A percentile compares a stretch with the other conserved stretches of the same genome.
Evolutionary conservation across 2,888 invertebrate genomes (phyloP).

Genomic region (Macrosiphum euphorbiae): DNA sequence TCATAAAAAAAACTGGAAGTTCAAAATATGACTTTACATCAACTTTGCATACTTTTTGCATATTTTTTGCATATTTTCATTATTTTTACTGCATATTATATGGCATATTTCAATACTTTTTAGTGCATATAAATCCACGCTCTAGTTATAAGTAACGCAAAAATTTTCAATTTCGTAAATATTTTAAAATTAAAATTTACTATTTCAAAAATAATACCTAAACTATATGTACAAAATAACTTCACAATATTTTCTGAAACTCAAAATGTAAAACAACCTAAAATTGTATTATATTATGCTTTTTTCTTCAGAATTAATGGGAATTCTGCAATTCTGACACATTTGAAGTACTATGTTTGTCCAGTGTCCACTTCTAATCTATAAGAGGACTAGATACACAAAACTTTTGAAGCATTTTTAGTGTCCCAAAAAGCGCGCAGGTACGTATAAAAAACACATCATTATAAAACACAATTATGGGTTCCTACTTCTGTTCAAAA

Average conservation of each 20-base stretch:
- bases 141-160: too few species aligned
- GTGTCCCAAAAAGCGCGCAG: not conserved
- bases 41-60: too few species aligned
- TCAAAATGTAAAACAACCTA: not conserved
- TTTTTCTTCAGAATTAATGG: not conserved
- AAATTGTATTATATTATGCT: not conserved
- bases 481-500: not conserved
- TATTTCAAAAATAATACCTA: not conserved
- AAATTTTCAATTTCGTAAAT: not conserved
- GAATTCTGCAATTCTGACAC: not conserved
- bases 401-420: not conserved
- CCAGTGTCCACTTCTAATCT: not conserved
- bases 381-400: not conserved
- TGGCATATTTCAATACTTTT: too few species aligned
- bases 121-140: too few species aligned
- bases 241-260: not conserved
- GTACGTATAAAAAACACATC: not conserved
- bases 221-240: not conserved
- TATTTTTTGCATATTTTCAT: too few species aligned
- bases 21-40: too few species aligned
- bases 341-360: conserved; percentile 2
- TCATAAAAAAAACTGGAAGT: too few species aligned
- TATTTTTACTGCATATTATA: too few species aligned
- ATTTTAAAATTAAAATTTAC: not conserved
- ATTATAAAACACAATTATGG: not conserved